Percentiles rank a stretch among this genome's conserved stretches.
Evolutionary conservation across 2,888 invertebrate genomes (phyloP).

Genomic region (Caenorhabditis sinica): DNA sequence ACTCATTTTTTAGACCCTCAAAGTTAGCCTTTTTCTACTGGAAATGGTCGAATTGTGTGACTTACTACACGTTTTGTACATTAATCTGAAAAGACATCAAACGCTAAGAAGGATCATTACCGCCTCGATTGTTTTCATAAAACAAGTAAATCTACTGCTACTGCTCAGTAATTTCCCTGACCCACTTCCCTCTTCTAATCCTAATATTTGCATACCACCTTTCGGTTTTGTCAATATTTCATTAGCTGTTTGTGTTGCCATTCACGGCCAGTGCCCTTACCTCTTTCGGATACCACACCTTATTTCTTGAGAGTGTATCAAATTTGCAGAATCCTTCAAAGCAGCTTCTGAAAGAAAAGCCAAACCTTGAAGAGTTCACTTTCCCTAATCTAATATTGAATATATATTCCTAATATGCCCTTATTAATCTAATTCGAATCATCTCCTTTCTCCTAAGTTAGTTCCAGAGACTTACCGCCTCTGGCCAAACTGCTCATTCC

Average conservation of each 20-base stretch:
- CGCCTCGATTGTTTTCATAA: not conserved
- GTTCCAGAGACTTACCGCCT: constrained; percentile 37
- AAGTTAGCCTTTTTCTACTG: too few species aligned
- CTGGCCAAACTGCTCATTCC: constrained; percentile 42
- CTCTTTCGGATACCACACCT: constrained; percentile 38
- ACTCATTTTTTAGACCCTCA: too few species aligned
- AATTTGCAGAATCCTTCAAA: constrained; percentile 2
- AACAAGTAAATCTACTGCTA: not conserved
- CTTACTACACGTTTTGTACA: too few species aligned
- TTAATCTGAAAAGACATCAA: too few species aligned
- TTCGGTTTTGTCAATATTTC: constrained; percentile 51
- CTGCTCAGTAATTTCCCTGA: constrained; percentile 21
- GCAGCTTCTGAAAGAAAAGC: not conserved
- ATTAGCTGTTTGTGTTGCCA: constrained; percentile 59
- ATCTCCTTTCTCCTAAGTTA: constrained; percentile 9
- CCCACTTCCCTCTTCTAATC: constrained; percentile 23
- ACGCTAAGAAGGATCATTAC: not conserved
- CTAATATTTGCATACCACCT: constrained; percentile 52
- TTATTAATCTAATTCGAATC: constrained; percentile 29
- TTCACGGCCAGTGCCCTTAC: constrained; percentile 25
- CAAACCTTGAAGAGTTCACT: not conserved
- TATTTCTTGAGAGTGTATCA: constrained; percentile 42
- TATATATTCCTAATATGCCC: constrained; percentile 10
- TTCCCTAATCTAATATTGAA: constrained; percentile 3
- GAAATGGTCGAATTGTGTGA: too few species aligned